Conservation (phyloP, 2,888 invertebrate genomes). For the Agrochola macilenta region DNA sequence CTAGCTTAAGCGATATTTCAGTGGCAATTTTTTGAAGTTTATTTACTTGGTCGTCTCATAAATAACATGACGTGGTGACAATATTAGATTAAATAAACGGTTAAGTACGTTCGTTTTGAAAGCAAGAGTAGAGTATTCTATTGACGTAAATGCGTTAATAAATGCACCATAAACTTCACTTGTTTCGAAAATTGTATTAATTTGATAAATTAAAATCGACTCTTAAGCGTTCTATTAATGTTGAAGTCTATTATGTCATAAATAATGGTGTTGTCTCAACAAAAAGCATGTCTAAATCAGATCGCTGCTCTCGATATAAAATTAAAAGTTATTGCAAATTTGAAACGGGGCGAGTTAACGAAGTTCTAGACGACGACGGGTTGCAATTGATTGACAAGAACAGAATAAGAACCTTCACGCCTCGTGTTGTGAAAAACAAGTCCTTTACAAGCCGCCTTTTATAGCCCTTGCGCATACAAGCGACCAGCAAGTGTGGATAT, state of each 20-base stretch:
- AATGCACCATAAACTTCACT: background rate
- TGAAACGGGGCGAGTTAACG: slow-evolving; percentile 68
- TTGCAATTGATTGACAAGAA: slow-evolving; percentile 76
- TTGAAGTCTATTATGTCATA: background rate
- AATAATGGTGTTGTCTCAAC: background rate
- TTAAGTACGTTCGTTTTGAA: background rate
- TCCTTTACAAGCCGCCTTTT: slow-evolving; percentile 62
- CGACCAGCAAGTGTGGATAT: slow-evolving; percentile 40
- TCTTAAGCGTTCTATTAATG: background rate
- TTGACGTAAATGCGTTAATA: background rate
- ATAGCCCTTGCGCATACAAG: slow-evolving; percentile 53
- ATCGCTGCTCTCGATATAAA: slow-evolving; percentile 5
- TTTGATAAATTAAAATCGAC: background rate
- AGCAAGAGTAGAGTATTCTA: background rate
- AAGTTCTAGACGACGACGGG: slow-evolving; percentile 70
- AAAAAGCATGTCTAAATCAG: slow-evolving; percentile 18
- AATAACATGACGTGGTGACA: slow-evolving; percentile 7
- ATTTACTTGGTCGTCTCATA: slow-evolving; percentile 27
- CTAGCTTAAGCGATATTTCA: slow-evolving; percentile 42
- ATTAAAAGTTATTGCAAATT: slow-evolving; percentile 57
- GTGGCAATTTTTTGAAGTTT: slow-evolving; percentile 30
- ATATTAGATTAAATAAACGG: slow-evolving; percentile 9
- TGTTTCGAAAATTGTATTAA: background rate
- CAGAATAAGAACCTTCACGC: slow-evolving; percentile 74
- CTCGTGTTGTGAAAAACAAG: slow-evolving; percentile 71